phyloP scores from a whole-genome alignment of 2,113 vertebrate species.

The Tachycineta bicolor region DNA sequence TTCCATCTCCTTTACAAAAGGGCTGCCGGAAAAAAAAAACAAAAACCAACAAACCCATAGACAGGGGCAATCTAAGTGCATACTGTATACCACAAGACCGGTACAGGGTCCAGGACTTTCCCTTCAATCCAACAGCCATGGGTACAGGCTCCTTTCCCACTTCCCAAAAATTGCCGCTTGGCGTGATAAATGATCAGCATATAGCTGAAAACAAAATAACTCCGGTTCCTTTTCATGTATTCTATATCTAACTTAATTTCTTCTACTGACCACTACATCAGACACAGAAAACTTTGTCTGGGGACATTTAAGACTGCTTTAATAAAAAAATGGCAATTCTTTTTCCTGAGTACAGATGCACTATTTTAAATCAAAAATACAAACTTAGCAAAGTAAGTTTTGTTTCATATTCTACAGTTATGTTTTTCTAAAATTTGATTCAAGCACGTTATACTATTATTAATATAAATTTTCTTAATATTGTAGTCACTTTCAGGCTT shows the following conservation, averaged over 20 bases:
- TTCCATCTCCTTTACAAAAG: background rate
- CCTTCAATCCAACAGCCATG: background rate
- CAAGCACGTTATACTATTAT: background rate
- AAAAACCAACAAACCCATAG: background rate
- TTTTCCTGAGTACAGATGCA: background rate
- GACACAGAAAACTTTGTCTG: background rate
- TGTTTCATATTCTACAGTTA: background rate
- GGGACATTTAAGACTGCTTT: rapidly evolving
- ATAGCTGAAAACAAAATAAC: background rate
- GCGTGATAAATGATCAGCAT: background rate
- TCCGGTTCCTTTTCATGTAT: background rate
- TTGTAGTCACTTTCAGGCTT: background rate
- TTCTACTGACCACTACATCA: background rate
- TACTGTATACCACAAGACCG: rapidly evolving
- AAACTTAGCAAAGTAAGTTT: background rate
- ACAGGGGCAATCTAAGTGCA: rapidly evolving
- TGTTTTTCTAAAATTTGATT: background rate
- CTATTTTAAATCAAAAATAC: background rate
- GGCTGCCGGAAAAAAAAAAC: background rate
- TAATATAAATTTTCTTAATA: background rate
- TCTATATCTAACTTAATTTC: background rate
- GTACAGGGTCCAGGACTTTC: background rate
- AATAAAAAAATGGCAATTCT: background rate
- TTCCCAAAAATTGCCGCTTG: background rate
- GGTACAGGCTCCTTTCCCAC: background rate